Evolutionary conservation across 1,140 invertebrate species (phyloP).

Genomic region (Drosophila ambigua): DNA sequence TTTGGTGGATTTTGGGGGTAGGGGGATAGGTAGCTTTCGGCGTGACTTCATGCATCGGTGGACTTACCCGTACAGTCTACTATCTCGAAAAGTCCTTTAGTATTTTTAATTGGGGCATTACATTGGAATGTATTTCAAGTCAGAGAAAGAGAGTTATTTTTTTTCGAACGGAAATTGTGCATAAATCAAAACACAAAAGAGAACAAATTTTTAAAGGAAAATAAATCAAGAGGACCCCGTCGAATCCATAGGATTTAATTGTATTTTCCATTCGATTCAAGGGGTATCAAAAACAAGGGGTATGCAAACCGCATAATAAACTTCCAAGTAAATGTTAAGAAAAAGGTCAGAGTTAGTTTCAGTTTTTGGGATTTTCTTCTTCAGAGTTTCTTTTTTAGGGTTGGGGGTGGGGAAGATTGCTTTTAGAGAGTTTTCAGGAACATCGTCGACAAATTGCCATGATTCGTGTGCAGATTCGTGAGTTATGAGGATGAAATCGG

Average conservation of each 20-base stretch:
- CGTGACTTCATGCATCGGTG: conserved; percentile 69
- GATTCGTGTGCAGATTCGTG: conserved; percentile 59
- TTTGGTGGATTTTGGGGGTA: conserved; percentile 26
- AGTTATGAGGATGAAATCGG: conserved; percentile 3
- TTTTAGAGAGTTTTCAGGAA: conserved; percentile 33
- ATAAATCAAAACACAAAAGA: conserved; percentile 15
- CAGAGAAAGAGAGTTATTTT: conserved; percentile 36
- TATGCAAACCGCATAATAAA: conserved; percentile 75
- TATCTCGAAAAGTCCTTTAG: conserved; percentile 88
- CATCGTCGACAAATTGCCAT: conserved; percentile 65
- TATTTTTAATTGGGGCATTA: conserved; percentile 43
- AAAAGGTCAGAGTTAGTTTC: conserved; percentile 21
- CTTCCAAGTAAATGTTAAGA: conserved; percentile 66
- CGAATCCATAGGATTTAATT: conserved; percentile 1
- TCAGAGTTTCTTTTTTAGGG: conserved; percentile 18
- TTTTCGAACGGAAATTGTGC: conserved; percentile 35
- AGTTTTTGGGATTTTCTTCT: too few relatives aligned
- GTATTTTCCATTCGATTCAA: conserved; percentile 2
- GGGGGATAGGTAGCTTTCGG: conserved; percentile 39
- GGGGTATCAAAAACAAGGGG: conserved; percentile 13
- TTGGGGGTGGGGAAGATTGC: conserved; percentile 3
- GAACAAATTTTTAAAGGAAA: conserved; percentile 31
- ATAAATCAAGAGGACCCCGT: conserved; percentile 14
- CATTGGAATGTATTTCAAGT: conserved; percentile 54
- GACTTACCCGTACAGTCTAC: conserved; percentile 91